Base-by-base conservation (phyloP, 2,888 invertebrate genomes). In the Nezara viridula region DNA sequence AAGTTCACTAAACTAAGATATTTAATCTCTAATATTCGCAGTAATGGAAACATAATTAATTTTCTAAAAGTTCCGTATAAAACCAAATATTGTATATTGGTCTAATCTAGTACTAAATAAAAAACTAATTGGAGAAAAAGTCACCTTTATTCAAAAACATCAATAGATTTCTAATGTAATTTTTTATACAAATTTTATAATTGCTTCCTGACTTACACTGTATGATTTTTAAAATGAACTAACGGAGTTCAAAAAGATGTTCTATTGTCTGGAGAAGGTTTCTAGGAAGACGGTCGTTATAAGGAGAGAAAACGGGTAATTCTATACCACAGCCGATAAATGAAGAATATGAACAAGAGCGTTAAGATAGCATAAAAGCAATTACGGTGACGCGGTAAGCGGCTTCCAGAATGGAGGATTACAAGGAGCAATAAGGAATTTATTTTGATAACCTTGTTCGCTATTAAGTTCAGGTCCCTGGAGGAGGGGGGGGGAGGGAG, bases 341-440 rank as follows among this genome's bases (percentile, higher is more conserved):
- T 73, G 66, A 73, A 73, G 66, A 73, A 73, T 73, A 27, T 21
- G 66, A 37, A 37, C 66, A 73, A 73, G 66, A 73, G 66, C 66
- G 37, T 37, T 73, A 73, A 81, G 44, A 81, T 47, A n/a, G 14
- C 81, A 81, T 81, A 44, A 81, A 81, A 47, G 81, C 81, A 81
- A 81, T 81, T 81, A 81, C 5, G 81, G 24, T 44, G 81, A 81
- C 81, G 44, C 37, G 44, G n/a, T 81, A 47, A 47, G 81, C 44
- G 37, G 66, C 66, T 73, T 73, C 37, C 66, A 44, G 81, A 81
- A 81, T 81, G 2, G 40, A 81, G 81, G 44, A 81, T 81, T 81
- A 81, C 81, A 47, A 12, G 40, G 81, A 47, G 81, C 81, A 81
- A 81, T 81, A 47, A 81, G 44, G 81, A 81, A 81, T 81, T 81